Evolutionary conservation across 92 coral and sea anemone genomes (phyloP).

Genomic region (Micromussa lordhowensis): DNA sequence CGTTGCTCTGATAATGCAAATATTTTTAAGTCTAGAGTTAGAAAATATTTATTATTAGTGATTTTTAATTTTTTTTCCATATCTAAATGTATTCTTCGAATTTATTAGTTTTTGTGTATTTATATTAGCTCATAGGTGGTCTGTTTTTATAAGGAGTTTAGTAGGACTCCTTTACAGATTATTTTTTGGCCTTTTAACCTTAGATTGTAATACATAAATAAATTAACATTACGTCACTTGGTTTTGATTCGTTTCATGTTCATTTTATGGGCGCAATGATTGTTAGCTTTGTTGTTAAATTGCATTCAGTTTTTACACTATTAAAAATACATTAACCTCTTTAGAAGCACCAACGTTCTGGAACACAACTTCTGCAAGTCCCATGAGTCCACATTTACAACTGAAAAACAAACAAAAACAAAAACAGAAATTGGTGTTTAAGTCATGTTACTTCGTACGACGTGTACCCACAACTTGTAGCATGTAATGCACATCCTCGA

Average conservation of each 20-base stretch:
- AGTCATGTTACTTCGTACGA: background rate
- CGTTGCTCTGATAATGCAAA: too few species aligned
- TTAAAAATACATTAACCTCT: slow-evolving; percentile 42
- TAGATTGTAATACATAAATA: too few species aligned
- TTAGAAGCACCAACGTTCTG: slow-evolving; percentile 44
- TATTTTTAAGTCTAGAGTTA: too few species aligned
- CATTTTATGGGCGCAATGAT: too few species aligned
- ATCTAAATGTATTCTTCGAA: too few species aligned
- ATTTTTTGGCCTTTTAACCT: too few species aligned
- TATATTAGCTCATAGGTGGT: too few species aligned
- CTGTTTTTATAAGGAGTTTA: too few species aligned
- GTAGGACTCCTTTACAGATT: too few species aligned
- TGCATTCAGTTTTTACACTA: background rate
- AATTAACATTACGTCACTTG: background rate
- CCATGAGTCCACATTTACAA: slow-evolving; percentile 63
- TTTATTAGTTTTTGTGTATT: too few species aligned
- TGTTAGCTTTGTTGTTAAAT: background rate
- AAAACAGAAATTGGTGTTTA: background rate
- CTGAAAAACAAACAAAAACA: slow-evolving; percentile 20
- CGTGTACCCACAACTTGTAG: background rate
- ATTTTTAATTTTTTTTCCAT: too few species aligned
- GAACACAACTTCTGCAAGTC: slow-evolving; percentile 66
- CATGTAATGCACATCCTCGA: background rate
- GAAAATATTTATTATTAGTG: too few species aligned
- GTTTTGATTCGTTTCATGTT: background rate